Conservation (phyloP, 2,113 vertebrate species). For the Vulpes lagopus region DNA sequence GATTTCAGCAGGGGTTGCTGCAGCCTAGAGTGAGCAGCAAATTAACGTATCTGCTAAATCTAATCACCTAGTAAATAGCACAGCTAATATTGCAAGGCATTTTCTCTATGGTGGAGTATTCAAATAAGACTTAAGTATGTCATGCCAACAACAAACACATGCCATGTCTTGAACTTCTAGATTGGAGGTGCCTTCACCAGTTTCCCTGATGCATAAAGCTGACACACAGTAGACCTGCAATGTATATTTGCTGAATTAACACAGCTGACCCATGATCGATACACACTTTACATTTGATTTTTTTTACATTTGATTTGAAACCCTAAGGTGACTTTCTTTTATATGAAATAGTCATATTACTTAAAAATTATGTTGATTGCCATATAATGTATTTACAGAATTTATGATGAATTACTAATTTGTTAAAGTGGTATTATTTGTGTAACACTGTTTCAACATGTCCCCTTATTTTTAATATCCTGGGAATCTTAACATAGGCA, state of each 20-base stretch:
- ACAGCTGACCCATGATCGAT: background rate
- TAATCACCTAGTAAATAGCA: background rate
- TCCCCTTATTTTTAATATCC: background rate
- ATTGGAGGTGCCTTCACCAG: background rate
- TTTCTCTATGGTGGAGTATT: background rate
- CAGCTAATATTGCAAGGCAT: background rate
- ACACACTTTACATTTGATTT: background rate
- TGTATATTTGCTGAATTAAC: background rate
- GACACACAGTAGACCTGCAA: rapidly evolving
- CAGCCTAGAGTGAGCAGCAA: background rate
- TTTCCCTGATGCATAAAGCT: too few relatives aligned
- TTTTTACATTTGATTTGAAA: background rate
- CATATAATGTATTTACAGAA: background rate
- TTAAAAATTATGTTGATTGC: background rate
- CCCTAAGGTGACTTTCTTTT: background rate
- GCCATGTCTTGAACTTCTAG: background rate
- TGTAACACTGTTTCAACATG: background rate
- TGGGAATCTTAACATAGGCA: background rate
- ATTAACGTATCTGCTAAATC: background rate
- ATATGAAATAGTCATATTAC: background rate
- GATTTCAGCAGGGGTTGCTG: background rate
- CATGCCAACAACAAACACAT: background rate
- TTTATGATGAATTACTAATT: background rate
- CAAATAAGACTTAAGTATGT: background rate
- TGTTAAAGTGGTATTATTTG: background rate